Percentiles rank a stretch among this genome's conserved stretches.
These are phyloP conservation scores for Tortrix viridana DNA, from an alignment of 2,888 invertebrate genomes.

Conservation along the genomic window DNA sequence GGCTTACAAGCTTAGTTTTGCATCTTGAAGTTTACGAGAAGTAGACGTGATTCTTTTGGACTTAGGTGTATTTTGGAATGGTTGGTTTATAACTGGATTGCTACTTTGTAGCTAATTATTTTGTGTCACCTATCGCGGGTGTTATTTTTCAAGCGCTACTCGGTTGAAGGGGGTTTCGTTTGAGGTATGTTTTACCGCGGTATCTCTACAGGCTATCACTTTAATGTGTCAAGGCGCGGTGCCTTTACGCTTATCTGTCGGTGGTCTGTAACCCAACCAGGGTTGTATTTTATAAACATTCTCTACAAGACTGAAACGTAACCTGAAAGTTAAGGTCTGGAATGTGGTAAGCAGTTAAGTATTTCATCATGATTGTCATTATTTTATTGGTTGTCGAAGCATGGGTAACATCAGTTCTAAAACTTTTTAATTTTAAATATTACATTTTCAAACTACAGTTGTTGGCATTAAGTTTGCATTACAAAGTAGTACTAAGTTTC, in stretches of 20 bases:
- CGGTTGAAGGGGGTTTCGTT: slow-evolving; percentile 46
- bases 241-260: slow-evolving; percentile 66
- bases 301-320: not conserved
- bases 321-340: not conserved
- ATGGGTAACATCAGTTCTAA: too few species aligned
- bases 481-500: too few species aligned
- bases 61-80: not conserved
- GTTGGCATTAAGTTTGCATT: too few species aligned
- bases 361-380: too few species aligned
- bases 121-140: slow-evolving; percentile 61
- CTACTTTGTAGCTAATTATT: slow-evolving; percentile 49
- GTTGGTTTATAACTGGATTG: slow-evolving; percentile 45
- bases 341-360: not conserved
- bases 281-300: slow-evolving; percentile 41
- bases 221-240: slow-evolving; percentile 65
- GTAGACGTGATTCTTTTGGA: not conserved
- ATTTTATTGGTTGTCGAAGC: too few species aligned
- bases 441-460: too few species aligned
- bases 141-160: slow-evolving; percentile 60
- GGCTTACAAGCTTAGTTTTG: too few species aligned
- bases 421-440: too few species aligned
- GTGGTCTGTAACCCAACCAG: slow-evolving; percentile 56
- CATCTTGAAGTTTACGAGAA: not conserved
- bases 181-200: slow-evolving; percentile 39
- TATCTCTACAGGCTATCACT: slow-evolving; percentile 60